Conservation (phyloP, 2,113 vertebrate species). For the Cervus canadensis region DNA sequence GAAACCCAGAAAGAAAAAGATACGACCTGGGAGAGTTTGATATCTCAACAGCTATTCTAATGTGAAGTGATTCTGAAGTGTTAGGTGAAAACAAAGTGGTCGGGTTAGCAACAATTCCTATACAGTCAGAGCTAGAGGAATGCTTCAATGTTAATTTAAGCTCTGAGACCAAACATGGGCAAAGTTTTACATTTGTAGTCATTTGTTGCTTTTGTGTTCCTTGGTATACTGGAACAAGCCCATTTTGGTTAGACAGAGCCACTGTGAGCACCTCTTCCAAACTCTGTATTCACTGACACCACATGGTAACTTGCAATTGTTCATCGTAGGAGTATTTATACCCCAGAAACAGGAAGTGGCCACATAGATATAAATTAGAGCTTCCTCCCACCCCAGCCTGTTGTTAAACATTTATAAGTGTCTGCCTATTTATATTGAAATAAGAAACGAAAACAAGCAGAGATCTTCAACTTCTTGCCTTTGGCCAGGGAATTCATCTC, state of each 20-base stretch:
- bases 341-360: not conserved
- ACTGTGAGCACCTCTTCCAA: not conserved
- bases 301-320: not conserved
- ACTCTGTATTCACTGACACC: not conserved
- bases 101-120: not conserved
- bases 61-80: not conserved
- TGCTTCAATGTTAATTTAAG: not conserved
- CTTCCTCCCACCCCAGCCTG: not conserved
- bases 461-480: not conserved
- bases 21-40: not conserved
- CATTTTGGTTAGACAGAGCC: no score
- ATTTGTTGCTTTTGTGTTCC: not conserved
- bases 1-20: not conserved
- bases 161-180: not conserved
- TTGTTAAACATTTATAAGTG: not conserved
- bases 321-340: not conserved
- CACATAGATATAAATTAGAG: not conserved
- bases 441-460: conserved; percentile 9
- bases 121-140: not conserved
- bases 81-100: not conserved
- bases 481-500: conserved; percentile 17
- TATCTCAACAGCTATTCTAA: not conserved
- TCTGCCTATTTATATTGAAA: not conserved
- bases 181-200: not conserved
- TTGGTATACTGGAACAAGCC: not conserved